Evolutionary conservation across 2,113 vertebrate species (phyloP).

Genomic region (human): DNA sequence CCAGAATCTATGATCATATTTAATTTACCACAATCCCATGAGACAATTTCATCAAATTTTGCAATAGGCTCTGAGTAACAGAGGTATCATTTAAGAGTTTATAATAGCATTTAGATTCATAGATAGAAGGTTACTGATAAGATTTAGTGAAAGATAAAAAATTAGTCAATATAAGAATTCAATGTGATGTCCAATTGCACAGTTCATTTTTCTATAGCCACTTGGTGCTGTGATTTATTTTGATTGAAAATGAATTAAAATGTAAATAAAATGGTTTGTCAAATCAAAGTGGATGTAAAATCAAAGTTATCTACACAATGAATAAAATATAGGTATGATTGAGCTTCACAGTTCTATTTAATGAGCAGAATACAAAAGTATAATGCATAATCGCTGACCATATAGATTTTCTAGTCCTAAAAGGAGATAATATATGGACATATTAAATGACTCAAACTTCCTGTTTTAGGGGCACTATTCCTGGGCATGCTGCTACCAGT

Average conservation of each 20-base stretch:
- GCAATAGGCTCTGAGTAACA: background rate
- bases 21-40: background rate
- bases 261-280: background rate
- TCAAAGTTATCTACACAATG: background rate
- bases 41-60: background rate
- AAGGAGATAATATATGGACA: background rate
- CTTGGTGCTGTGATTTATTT: conserved; percentile 26
- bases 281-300: background rate
- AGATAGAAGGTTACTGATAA: background rate
- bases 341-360: background rate
- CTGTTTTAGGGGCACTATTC: background rate
- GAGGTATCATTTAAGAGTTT: background rate
- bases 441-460: background rate
- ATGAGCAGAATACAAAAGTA: background rate
- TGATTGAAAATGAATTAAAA: background rate
- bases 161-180: background rate
- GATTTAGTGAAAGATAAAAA: background rate
- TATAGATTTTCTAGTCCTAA: background rate
- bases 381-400: background rate
- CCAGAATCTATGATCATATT: background rate
- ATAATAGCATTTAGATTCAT: background rate
- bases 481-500: background rate
- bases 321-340: background rate
- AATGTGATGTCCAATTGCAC: background rate
- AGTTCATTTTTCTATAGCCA: background rate